Evolutionary conservation across 2,888 invertebrate species (phyloP).

Genomic region (Platerodrilus igneus): DNA sequence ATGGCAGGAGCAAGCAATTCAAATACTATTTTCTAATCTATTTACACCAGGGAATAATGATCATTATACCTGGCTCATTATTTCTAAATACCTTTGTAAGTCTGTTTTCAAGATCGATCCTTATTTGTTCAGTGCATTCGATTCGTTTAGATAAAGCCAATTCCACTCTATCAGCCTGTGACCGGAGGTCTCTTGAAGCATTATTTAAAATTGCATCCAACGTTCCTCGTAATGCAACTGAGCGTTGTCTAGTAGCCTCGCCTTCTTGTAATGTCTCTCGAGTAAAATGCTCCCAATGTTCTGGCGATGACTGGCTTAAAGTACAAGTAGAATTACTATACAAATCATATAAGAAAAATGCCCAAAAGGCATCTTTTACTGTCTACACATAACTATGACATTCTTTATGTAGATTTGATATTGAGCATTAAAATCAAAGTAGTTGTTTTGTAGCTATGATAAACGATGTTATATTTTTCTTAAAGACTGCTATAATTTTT

Average conservation of each 20-base stretch:
- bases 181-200: conserved; percentile 73
- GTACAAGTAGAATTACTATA: no score
- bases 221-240: conserved; percentile 65
- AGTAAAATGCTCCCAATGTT: conserved; percentile 82
- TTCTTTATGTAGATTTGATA: no score
- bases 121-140: conserved; percentile 70
- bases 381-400: no score
- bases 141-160: conserved; percentile 70
- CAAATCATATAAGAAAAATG: no score
- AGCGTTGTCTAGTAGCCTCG: conserved; percentile 71
- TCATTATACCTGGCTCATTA: neutral
- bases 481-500: no score
- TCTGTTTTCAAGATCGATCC: conserved; percentile 66
- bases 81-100: conserved; percentile 49
- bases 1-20: no score
- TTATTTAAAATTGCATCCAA: conserved; percentile 70
- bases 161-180: conserved; percentile 79
- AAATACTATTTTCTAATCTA: no score
- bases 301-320: conserved; percentile 71
- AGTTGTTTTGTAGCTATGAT: no score
- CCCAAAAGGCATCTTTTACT: no score
- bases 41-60: no score
- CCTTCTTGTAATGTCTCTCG: conserved; percentile 70
- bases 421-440: no score
- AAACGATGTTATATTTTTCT: no score